A percentile compares a stretch with the other conserved stretches of the same genome.
Conservation (phyloP, 2,113 vertebrate species). For the Falcunculus frontatus region DNA sequence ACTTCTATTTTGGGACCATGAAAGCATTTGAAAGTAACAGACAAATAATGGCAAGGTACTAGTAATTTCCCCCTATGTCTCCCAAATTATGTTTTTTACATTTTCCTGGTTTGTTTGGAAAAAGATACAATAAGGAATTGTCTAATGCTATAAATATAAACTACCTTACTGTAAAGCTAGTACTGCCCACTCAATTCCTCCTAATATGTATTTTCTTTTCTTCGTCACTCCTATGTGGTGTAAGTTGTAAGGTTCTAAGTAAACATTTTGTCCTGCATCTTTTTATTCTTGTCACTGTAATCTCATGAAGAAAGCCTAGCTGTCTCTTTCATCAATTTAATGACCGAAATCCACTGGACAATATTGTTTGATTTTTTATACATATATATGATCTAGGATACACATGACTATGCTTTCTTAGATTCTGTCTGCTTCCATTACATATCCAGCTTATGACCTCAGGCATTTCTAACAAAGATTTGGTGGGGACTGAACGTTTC, state of each 20-base stretch:
- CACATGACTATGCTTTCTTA: neutral
- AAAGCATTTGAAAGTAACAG: slow-evolving; percentile 25
- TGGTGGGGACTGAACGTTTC: neutral
- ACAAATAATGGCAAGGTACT: neutral
- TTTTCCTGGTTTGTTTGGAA: neutral
- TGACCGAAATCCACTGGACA: neutral
- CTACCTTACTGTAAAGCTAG: neutral
- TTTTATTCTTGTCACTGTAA: neutral
- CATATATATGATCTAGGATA: neutral
- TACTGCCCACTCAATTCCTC: neutral
- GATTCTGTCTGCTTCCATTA: neutral
- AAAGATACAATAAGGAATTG: neutral
- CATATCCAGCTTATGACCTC: neutral
- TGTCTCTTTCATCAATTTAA: neutral
- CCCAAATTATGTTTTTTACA: neutral
- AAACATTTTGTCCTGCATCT: neutral
- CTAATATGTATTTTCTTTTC: neutral
- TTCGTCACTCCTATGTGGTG: neutral
- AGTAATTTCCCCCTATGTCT: neutral
- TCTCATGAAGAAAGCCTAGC: neutral
- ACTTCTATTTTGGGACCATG: slow-evolving; percentile 43
- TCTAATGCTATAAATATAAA: neutral
- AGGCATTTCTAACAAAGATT: neutral
- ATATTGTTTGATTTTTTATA: neutral
- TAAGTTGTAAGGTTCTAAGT: neutral